phyloP scores from a whole-genome alignment of 2,113 vertebrate genomes.

The Cyanoderma ruficeps region DNA sequence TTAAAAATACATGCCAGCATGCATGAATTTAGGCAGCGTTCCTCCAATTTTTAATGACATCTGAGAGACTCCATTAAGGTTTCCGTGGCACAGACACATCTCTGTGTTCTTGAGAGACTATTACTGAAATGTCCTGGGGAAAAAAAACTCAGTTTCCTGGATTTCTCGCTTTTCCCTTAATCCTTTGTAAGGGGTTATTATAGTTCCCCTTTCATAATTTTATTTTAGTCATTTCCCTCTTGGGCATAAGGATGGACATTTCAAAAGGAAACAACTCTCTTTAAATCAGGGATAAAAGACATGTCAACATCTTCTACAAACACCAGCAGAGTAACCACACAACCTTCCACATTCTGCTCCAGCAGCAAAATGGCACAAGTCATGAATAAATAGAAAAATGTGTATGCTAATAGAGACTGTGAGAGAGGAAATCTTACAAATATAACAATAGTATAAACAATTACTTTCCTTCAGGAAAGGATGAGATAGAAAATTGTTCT shows the following conservation, averaged over 20 bases:
- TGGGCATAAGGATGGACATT: background rate
- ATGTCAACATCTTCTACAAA: background rate
- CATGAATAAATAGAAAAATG: background rate
- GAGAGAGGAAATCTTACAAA: background rate
- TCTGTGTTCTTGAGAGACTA: background rate
- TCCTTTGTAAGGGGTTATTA: background rate
- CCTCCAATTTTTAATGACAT: background rate
- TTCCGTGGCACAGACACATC: background rate
- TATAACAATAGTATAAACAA: background rate
- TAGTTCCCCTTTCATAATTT: background rate
- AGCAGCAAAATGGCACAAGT: background rate
- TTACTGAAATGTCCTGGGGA: background rate
- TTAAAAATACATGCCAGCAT: background rate
- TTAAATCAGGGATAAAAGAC: background rate
- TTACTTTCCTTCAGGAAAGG: background rate
- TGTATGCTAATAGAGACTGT: background rate
- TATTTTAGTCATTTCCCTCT: background rate
- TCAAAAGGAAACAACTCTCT: background rate
- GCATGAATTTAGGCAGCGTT: background rate
- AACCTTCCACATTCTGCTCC: background rate
- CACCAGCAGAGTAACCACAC: background rate
- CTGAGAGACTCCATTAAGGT: background rate
- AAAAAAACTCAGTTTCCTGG: background rate
- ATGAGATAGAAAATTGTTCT: background rate
- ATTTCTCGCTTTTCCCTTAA: background rate